Evolutionary conservation across 30 jellyfish, hydroid and myxozoan species (phyloP).

Genomic region (Aurelia aurita complex sp. Pacific): DNA sequence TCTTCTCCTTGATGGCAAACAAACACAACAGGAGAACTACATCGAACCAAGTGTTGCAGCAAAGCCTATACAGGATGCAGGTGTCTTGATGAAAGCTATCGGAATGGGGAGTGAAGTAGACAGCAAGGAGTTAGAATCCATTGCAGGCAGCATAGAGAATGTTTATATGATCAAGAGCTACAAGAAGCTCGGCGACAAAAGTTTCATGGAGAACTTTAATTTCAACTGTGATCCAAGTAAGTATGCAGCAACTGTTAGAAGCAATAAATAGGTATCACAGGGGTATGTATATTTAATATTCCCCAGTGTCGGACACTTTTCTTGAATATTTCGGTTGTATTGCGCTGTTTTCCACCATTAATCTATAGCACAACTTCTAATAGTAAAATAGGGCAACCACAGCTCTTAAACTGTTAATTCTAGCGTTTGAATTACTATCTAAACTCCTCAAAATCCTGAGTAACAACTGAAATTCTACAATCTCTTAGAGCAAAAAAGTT

Average conservation of each 20-base stretch:
- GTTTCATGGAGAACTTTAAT: slow-evolving; percentile 28
- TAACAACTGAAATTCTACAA: no score
- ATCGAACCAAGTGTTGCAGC: slow-evolving; percentile 57
- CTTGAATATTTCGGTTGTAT: no score
- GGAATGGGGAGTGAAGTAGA: slow-evolving; percentile 56
- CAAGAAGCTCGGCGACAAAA: slow-evolving; percentile 4
- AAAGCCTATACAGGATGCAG: slow-evolving; percentile 31
- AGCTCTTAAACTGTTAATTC: no score
- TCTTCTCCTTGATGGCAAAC: slow-evolving; percentile 35
- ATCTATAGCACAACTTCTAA: no score
- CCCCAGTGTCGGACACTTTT: no score
- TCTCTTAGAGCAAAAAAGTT: no score
- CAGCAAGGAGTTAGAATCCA: slow-evolving; percentile 45
- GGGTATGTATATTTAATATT: no score
- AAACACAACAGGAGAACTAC: slow-evolving; percentile 3
- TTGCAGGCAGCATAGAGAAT: slow-evolving; percentile 51
- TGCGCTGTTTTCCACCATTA: no score
- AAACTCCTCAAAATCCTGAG: no score
- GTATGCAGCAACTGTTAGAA: not conserved
- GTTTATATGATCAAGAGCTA: slow-evolving; percentile 37
- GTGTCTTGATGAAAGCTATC: slow-evolving; percentile 33
- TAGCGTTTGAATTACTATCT: no score
- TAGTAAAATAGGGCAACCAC: no score
- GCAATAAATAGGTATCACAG: no score
- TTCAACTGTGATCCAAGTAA: slow-evolving; percentile 29